Percentiles rank a stretch among this genome's conserved stretches.
Conservation (phyloP, 92 coral and sea anemone species). For the Zoanthus gigantus region DNA sequence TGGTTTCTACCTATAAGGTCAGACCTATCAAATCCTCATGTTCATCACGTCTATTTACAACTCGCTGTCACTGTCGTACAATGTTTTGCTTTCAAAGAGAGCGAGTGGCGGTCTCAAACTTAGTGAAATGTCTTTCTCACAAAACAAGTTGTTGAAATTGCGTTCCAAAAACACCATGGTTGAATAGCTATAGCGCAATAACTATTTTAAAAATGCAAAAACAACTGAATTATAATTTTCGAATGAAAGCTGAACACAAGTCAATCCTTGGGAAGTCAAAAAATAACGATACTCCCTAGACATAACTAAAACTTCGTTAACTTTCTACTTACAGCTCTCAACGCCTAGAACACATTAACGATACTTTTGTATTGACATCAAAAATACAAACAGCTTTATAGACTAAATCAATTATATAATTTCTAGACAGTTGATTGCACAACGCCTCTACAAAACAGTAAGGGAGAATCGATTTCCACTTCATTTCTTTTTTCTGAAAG, state of each 20-base stretch:
- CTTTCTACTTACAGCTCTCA: too few species aligned
- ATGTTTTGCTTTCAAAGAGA: slow-evolving; percentile 13
- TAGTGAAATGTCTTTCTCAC: slow-evolving; percentile 14
- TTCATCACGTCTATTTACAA: slow-evolving; percentile 31
- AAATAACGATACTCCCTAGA: too few species aligned
- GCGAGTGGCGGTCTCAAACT: neutral
- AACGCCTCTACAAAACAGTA: neutral
- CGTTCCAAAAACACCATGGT: neutral
- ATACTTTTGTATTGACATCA: neutral
- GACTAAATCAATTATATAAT: neutral
- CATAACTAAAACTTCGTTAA: too few species aligned
- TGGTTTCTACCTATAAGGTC: slow-evolving; percentile 45
- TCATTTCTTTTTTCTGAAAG: slow-evolving; percentile 11
- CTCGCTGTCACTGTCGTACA: neutral
- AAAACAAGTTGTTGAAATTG: neutral
- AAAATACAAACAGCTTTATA: neutral
- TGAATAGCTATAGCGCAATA: neutral
- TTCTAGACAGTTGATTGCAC: neutral
- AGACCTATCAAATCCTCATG: slow-evolving; percentile 36
- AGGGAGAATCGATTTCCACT: neutral
- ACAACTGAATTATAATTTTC: neutral
- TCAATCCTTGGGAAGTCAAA: too few species aligned
- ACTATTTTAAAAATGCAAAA: too few species aligned
- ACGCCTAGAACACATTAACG: neutral
- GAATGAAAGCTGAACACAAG: neutral